Percentiles rank a stretch among this genome's conserved stretches.
These are phyloP conservation scores for Drosophila dunni DNA, from an alignment of 1,140 invertebrate genomes.

Conservation along the genomic window DNA sequence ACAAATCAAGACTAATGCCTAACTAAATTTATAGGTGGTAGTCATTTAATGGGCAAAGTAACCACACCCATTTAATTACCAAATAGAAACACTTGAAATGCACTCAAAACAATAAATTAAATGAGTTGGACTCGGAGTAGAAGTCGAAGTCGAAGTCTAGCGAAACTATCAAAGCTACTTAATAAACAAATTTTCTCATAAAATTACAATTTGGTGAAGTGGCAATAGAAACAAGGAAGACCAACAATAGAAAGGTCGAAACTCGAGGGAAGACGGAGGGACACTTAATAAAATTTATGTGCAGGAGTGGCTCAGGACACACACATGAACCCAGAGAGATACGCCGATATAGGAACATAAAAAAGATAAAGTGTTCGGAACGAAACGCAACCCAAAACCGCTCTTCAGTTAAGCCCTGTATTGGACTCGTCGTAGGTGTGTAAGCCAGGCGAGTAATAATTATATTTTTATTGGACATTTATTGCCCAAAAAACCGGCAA, in stretches of 20 bases:
- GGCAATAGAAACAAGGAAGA: conserved; percentile 25
- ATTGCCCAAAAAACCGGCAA: conserved; percentile 68
- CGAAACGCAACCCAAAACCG: conserved; percentile 8
- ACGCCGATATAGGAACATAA: conserved; percentile 57
- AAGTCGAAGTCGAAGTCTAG: conserved; percentile 20
- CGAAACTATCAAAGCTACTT: conserved; percentile 75
- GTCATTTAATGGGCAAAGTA: conserved; percentile 53
- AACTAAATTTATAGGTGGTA: conserved; percentile 55
- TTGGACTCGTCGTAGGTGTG: conserved; percentile 52
- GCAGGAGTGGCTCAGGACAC: conserved; percentile 70
- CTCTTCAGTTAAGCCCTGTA: conserved; percentile 1
- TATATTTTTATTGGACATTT: conserved; percentile 84
- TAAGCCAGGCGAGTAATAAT: conserved; percentile 72
- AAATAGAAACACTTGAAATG: conserved; percentile 60
- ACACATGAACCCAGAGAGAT: conserved; percentile 46
- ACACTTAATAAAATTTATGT: conserved; percentile 79
- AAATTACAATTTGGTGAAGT: conserved; percentile 66
- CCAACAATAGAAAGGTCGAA: conserved; percentile 29
- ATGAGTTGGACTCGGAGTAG: conserved; percentile 19
- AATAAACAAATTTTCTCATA: conserved; percentile 84
- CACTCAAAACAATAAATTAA: conserved; percentile 79
- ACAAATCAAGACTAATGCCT: conserved; percentile 75
- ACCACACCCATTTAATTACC: conserved; percentile 83
- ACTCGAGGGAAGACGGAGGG: conserved; percentile 44
- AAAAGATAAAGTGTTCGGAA: conserved; percentile 71